Conservation (phyloP, 2,888 invertebrate species). For the Drosophila eohydei region DNA sequence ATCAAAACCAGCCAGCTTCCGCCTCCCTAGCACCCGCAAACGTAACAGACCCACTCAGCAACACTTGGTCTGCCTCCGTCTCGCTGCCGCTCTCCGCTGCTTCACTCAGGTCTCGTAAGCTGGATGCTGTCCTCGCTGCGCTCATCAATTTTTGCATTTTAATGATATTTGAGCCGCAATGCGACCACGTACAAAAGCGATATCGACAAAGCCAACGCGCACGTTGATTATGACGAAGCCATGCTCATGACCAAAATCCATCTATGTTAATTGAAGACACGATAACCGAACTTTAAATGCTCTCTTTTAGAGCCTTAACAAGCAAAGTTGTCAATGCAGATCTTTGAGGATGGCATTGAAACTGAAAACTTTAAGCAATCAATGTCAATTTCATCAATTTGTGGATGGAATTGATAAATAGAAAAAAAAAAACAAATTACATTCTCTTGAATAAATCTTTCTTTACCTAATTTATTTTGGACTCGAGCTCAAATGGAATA, state of each 20-base stretch:
- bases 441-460: neutral
- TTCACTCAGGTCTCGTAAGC: conserved; percentile 21
- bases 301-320: neutral
- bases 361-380: neutral
- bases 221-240: conserved; percentile 16
- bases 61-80: neutral
- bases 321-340: neutral
- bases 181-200: conserved; percentile 37
- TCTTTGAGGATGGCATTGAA: neutral
- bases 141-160: conserved; percentile 77
- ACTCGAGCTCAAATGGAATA: neutral
- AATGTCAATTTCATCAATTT: too few relatives aligned
- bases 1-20: neutral
- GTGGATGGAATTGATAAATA: too few relatives aligned
- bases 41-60: neutral
- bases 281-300: neutral
- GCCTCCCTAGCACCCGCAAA: neutral
- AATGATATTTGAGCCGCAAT: conserved; percentile 73
- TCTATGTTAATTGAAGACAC: neutral
- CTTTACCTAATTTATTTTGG: neutral
- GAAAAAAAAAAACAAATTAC: neutral
- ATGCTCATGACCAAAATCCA: conserved; percentile 14
- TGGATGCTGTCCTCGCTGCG: conserved; percentile 31
- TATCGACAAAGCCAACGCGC: conserved; percentile 9
- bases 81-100: too few relatives aligned